These are phyloP conservation scores for Pampusana beccarii DNA, from an alignment of 2,113 vertebrate species.

Conservation along the genomic window DNA sequence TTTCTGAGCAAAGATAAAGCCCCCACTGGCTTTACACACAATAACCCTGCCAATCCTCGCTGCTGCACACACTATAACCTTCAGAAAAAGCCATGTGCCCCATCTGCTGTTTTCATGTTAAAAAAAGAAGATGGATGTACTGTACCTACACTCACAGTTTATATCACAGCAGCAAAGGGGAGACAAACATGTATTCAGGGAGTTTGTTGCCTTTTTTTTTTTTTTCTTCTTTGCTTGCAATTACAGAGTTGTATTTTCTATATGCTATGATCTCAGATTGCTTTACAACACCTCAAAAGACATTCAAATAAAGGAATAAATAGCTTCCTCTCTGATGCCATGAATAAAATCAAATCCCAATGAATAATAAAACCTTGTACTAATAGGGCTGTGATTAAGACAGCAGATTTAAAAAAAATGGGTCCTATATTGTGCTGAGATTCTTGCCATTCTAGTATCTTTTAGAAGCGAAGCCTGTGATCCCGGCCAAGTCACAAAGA, in stretches of 20 bases:
- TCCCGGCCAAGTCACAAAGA: constrained; percentile 57
- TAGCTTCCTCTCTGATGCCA: constrained; percentile 7
- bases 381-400: constrained; percentile 52
- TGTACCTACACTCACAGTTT: constrained; percentile 18
- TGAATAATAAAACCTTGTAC: constrained; percentile 61
- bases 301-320: constrained; percentile 2
- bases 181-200: neutral
- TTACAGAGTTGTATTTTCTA: neutral
- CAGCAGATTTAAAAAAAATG: constrained; percentile 49
- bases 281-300: neutral
- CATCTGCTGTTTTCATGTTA: constrained; percentile 54
- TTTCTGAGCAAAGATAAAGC: constrained; percentile 53
- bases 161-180: neutral
- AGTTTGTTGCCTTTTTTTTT: neutral
- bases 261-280: neutral
- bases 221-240: neutral
- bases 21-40: constrained; percentile 54
- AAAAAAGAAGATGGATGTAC: constrained; percentile 43
- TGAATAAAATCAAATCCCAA: constrained; percentile 53
- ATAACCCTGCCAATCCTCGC: constrained; percentile 55
- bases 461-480: constrained; percentile 37
- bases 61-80: constrained; percentile 31
- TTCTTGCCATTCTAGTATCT: constrained; percentile 49
- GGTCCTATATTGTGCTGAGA: constrained; percentile 55
- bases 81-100: constrained; percentile 50